Percentiles rank a stretch among this genome's conserved stretches.
Evolutionary conservation across 2,113 vertebrate genomes (phyloP).

Genomic region (Rostratula benghalensis): DNA sequence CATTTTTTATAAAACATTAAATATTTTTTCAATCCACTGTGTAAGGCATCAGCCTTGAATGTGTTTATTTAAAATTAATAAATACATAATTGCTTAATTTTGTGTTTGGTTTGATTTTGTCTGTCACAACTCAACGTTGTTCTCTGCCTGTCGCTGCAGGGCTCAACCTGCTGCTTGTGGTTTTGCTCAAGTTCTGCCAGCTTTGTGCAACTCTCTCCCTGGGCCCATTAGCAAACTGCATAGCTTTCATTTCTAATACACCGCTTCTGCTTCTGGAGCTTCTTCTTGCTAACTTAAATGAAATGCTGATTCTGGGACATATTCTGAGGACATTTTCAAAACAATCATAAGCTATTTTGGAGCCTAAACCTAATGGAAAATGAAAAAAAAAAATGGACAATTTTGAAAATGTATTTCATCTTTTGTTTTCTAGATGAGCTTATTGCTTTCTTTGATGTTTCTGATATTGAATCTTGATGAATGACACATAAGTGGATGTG

Average conservation of each 20-base stretch:
- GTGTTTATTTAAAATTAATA: not conserved
- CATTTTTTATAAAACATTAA: not conserved
- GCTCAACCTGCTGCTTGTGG: not conserved
- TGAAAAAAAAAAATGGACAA: not conserved
- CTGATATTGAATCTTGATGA: not conserved
- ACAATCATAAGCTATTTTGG: fast-evolving
- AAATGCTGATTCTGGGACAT: not conserved
- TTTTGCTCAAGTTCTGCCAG: not conserved
- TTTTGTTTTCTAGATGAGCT: not conserved
- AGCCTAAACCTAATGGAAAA: not conserved
- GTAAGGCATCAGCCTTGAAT: not conserved
- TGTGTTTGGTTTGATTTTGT: not conserved
- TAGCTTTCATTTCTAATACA: not conserved
- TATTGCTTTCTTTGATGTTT: not conserved
- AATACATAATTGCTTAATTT: not conserved
- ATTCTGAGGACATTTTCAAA: not conserved
- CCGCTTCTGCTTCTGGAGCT: not conserved
- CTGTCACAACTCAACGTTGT: not conserved
- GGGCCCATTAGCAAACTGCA: not conserved
- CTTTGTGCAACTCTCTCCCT: not conserved
- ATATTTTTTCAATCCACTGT: not conserved
- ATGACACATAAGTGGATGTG: not conserved
- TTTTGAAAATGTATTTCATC: not conserved
- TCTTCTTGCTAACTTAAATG: not conserved
- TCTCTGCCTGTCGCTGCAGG: not conserved